Conservation (phyloP, 2,797 vertebrate species). For the Lagodon rhomboides region DNA sequence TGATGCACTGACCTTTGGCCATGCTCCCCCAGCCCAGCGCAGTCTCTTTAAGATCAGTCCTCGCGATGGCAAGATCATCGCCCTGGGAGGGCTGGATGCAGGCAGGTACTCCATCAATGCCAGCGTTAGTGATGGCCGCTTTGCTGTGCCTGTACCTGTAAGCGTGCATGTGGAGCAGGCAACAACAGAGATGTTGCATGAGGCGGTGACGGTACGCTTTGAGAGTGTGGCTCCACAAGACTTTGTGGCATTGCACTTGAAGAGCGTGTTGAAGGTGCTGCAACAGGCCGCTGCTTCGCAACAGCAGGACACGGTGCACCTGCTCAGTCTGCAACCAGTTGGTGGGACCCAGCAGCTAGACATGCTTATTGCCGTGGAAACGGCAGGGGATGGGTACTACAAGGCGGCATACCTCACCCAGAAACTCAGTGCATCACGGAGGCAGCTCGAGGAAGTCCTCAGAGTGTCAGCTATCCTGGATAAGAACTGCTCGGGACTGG, state of each 20-base stretch:
- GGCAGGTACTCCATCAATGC: constrained; percentile 95
- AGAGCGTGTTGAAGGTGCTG: constrained; percentile 89
- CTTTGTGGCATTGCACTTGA: constrained; percentile 93
- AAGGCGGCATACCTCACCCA: constrained; percentile 96
- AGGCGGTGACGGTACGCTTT: constrained; percentile 95
- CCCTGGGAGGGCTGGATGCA: constrained; percentile 93
- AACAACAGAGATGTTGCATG: constrained; percentile 91
- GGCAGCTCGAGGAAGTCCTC: constrained; percentile 93
- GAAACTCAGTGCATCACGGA: constrained; percentile 93
- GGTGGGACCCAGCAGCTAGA: constrained; percentile 92
- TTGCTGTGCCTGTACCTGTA: constrained; percentile 92
- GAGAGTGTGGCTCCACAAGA: constrained; percentile 93
- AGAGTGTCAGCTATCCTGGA: constrained; percentile 94
- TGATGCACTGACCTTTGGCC: constrained; percentile 92
- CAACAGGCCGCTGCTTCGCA: constrained; percentile 88
- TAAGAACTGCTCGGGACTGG: constrained; percentile 97
- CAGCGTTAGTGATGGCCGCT: constrained; percentile 95
- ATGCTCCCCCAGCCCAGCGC: constrained; percentile 91
- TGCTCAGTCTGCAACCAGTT: constrained; percentile 97
- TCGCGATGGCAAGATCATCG: constrained; percentile 95
- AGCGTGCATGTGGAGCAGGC: constrained; percentile 93
- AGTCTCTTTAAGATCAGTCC: constrained; percentile 97
- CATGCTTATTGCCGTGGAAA: constrained; percentile 94
- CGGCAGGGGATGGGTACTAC: constrained; percentile 89
- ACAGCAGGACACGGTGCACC: constrained; percentile 90